Conservation (phyloP, 2,113 vertebrate species). For the Dicaeum eximium region DNA sequence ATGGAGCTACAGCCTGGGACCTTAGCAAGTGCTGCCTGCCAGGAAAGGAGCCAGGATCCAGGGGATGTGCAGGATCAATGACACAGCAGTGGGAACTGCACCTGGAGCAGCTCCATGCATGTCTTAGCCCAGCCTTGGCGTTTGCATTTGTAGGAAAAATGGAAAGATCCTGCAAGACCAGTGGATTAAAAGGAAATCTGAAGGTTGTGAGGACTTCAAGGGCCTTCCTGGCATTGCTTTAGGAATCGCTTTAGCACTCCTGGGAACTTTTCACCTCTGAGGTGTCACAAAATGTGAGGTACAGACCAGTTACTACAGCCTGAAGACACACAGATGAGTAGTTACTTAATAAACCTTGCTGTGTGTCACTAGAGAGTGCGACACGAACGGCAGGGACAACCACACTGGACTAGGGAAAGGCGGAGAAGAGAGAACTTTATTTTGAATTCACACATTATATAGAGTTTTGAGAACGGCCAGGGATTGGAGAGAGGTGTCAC, state of each 20-base stretch:
- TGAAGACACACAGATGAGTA: not conserved
- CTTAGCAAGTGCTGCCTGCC: not conserved
- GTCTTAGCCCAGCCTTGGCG: not conserved
- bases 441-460: no score
- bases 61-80: not conserved
- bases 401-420: no score
- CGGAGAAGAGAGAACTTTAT: no score
- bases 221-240: not conserved
- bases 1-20: not conserved
- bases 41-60: not conserved
- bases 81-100: not conserved
- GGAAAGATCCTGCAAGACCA: not conserved
- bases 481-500: no score
- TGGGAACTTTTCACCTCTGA: not conserved
- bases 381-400: no score
- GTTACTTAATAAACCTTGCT: not conserved
- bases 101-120: accelerated
- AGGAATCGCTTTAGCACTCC: not conserved
- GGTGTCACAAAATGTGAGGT: not conserved
- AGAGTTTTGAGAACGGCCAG: no score
- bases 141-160: not conserved
- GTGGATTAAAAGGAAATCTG: not conserved
- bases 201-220: not conserved
- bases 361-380: no score
- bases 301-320: not conserved